These are phyloP conservation scores for Perizoma affinitatum DNA, from an alignment of 2,888 invertebrate species.

Conservation along the genomic window DNA sequence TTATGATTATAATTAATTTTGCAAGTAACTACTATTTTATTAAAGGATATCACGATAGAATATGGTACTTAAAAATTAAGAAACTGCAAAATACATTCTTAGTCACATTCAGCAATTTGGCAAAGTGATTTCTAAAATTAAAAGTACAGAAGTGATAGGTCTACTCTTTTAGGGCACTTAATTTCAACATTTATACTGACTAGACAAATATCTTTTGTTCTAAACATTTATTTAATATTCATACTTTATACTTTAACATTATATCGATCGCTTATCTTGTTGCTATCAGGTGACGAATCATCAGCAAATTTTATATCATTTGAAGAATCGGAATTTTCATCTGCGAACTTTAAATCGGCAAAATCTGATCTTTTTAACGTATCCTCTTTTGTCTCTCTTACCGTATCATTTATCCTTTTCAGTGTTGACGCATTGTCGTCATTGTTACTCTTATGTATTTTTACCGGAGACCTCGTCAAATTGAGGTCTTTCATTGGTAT, in stretches of 20 bases:
- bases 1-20: no score
- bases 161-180: conserved; percentile 23
- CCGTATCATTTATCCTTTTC: conserved; percentile 86
- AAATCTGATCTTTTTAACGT: conserved; percentile 83
- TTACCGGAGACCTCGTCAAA: conserved; percentile 66
- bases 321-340: conserved; percentile 86
- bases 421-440: conserved; percentile 69
- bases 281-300: conserved; percentile 78
- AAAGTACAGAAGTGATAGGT: conserved; percentile 1
- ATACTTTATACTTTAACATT: conserved; percentile 62
- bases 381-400: conserved; percentile 86
- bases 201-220: conserved; percentile 28
- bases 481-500: conserved; percentile 77
- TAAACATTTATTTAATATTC: conserved; percentile 19
- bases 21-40: no score
- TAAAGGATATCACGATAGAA: conserved; percentile 6
- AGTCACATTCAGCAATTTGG: conserved; percentile 13
- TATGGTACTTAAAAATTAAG: conserved; percentile 3
- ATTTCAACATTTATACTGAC: conserved; percentile 21
- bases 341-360: conserved; percentile 88
- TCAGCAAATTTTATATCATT: conserved; percentile 77
- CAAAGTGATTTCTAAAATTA: conserved; percentile 4
- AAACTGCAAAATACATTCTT: background rate
- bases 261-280: conserved; percentile 69
- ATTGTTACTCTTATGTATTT: conserved; percentile 64